Base-by-base conservation (phyloP, 1,140 invertebrate species). In the Chelonus insularis region DNA sequence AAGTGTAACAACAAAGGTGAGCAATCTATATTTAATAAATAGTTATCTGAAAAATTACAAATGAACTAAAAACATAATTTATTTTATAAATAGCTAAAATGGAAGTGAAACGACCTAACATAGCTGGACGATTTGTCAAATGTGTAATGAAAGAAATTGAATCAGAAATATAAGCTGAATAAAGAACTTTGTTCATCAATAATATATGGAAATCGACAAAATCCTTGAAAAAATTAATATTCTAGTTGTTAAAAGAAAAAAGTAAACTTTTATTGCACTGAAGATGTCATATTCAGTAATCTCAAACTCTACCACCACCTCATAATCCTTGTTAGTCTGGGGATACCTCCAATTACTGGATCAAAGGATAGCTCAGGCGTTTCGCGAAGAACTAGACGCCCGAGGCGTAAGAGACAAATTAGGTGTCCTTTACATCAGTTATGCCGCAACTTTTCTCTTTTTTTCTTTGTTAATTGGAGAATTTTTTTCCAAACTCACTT, bases 291-390 rank as follows among this genome's bases (percentile, higher is more conserved):
- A 18, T 20, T 8, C 16, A 8, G 16, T 5, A 45, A 48, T 48
- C 45, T 48, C 21, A 9, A 9, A 48, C 45, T 23, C 25, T 7
- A 14, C 41, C 41, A 16, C 41, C 7, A 43, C 41, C 12, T 4
- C 41, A 14, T 43, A 43, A 43, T 43, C 41, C 41, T 43, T 7
- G 16, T 43, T 43, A 14, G 41, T 43, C 41, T 29, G 45, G n/a
- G 45, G 20, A 72, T 69, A 72, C 65, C 68, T 70, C 65, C 71
- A 71, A 77, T 75, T 70, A 74, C 64, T 63, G 65, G 68, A 70
- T 77, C 72, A 73, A 74, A 75, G 70, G 68, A 67, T 54, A 54
- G 63, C 54, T 57, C 56, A 55, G 51, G 36, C 59, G 50, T 34
- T 41, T 60, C 37, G 52, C 59, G 14, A 54, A 54, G 23, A 20